These are phyloP conservation scores for Myiothlypis coronata DNA, from an alignment of 2,797 vertebrate genomes.

Conservation along the genomic window DNA sequence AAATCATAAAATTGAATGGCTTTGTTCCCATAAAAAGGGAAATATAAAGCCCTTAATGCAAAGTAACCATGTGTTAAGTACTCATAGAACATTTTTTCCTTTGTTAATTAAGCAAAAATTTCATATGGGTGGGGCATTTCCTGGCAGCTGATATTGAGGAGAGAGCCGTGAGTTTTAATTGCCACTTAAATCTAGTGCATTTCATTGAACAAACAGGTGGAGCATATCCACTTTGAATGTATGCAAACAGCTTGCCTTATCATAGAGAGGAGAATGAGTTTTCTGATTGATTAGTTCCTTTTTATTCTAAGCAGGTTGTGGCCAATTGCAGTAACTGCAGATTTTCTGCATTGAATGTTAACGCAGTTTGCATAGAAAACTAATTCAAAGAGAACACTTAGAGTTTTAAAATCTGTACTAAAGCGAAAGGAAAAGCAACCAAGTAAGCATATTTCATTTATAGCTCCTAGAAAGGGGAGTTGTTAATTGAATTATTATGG, in stretches of 20 bases:
- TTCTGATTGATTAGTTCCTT: conserved; percentile 38
- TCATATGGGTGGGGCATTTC: conserved; percentile 12
- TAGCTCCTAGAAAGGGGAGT: neutral
- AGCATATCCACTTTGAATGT: conserved; percentile 6
- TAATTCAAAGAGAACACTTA: neutral
- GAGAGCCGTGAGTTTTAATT: neutral
- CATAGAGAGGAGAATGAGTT: neutral
- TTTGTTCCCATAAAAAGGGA: neutral
- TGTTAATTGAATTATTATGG: neutral
- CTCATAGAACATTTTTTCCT: neutral
- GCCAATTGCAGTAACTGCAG: neutral
- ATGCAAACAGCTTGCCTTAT: conserved; percentile 42
- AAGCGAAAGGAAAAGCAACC: neutral
- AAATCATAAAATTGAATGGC: conserved; percentile 28
- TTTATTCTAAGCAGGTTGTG: conserved; percentile 7
- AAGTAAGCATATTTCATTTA: neutral
- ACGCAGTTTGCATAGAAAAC: neutral
- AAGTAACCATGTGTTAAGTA: conserved; percentile 10
- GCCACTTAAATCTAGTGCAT: conserved; percentile 15
- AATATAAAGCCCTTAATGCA: neutral
- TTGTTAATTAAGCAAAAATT: conserved; percentile 27
- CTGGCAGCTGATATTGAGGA: conserved; percentile 9
- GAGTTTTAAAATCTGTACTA: neutral
- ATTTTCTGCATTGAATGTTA: conserved; percentile 5
- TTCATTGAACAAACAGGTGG: conserved; percentile 41